Percentiles rank a stretch among this genome's conserved stretches.
Evolutionary conservation across 2,113 vertebrate genomes (phyloP).

Genomic region (Pomatorhinus ruficollis): DNA sequence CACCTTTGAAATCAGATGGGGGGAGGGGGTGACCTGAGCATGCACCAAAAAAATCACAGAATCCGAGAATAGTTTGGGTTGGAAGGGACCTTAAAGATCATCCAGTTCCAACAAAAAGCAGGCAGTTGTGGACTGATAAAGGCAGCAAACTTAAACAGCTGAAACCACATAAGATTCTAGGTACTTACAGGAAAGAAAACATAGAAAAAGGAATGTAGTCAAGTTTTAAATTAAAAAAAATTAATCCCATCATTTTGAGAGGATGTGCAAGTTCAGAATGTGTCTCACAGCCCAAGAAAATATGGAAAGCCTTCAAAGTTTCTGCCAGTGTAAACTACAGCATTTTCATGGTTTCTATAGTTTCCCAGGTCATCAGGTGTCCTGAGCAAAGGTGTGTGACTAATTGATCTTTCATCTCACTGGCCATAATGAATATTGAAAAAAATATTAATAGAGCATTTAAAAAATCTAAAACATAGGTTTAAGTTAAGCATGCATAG

Average conservation of each 20-base stretch:
- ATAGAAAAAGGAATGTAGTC: not conserved
- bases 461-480: not conserved
- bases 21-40: not conserved
- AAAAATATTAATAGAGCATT: not conserved
- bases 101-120: not conserved
- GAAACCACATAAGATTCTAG: not conserved
- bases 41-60: not conserved
- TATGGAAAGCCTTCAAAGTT: not conserved
- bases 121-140: not conserved
- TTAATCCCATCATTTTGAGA: not conserved
- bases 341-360: not conserved
- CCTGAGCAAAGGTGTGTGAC: not conserved
- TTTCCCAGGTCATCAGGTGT: not conserved
- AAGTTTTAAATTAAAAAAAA: not conserved
- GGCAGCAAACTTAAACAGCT: not conserved
- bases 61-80: not conserved
- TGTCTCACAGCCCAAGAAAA: not conserved
- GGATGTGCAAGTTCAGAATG: not conserved
- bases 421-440: not conserved
- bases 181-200: not conserved
- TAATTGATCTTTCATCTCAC: not conserved
- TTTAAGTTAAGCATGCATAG: not conserved
- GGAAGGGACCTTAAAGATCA: not conserved
- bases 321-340: not conserved
- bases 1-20: not conserved